Conservation (phyloP, 2,888 invertebrate genomes). For the Muschampia plurimacula region DNA sequence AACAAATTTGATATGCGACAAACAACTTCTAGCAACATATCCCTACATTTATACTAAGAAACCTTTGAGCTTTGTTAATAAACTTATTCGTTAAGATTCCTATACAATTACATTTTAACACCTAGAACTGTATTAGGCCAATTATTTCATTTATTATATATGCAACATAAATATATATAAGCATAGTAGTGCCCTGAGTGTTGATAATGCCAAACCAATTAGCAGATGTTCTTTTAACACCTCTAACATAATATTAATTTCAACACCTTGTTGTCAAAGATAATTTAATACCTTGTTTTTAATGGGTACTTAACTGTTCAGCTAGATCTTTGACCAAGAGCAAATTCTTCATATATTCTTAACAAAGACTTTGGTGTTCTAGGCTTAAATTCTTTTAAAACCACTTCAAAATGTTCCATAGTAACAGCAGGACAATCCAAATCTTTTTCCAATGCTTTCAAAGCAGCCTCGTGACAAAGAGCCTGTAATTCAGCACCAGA, state of each 20-base stretch:
- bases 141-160: too few species aligned
- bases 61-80: neutral
- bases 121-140: too few species aligned
- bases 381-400: constrained; percentile 90
- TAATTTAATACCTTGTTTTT: neutral
- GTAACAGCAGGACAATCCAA: constrained; percentile 87
- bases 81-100: neutral
- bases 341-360: constrained; percentile 89
- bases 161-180: too few species aligned
- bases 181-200: too few species aligned
- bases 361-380: constrained; percentile 90
- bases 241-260: neutral
- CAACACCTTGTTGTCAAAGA: neutral
- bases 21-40: neutral
- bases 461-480: constrained; percentile 96
- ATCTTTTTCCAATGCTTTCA: constrained; percentile 92
- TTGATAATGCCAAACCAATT: neutral
- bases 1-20: neutral
- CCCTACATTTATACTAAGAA: neutral
- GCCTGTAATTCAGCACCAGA: constrained; percentile 98
- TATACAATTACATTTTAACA: too few species aligned
- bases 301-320: constrained; percentile 41
- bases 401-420: constrained; percentile 90
- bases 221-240: neutral
- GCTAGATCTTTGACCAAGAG: constrained; percentile 69